Percentiles rank a stretch among this genome's conserved stretches.
Conservation (phyloP, 2,888 invertebrate genomes). For the Hanleya hanleyi region DNA sequence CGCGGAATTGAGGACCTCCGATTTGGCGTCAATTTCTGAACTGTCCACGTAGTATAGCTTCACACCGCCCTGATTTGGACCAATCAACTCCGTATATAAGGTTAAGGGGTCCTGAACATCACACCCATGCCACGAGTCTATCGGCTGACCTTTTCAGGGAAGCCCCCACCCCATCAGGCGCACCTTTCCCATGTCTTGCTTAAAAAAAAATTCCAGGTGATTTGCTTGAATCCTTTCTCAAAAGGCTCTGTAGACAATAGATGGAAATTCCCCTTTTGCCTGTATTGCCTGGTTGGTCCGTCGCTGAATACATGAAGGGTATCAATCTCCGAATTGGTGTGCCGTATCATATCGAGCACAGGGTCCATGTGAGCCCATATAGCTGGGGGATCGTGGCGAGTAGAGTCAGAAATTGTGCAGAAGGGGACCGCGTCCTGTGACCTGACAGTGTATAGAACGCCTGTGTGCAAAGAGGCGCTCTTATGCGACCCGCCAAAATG, state of each 20-base stretch:
- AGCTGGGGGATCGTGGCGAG: conserved; percentile 66
- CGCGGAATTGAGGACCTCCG: too few relatives aligned
- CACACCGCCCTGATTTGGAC: too few relatives aligned
- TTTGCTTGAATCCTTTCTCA: conserved; percentile 22
- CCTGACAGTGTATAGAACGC: not conserved
- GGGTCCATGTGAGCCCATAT: conserved; percentile 72
- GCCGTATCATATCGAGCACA: conserved; percentile 36
- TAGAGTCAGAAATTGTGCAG: conserved; percentile 62
- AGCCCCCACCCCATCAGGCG: conserved; percentile 65
- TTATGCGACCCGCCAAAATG: conserved; percentile 40
- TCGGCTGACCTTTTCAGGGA: conserved; percentile 57
- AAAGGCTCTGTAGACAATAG: conserved; percentile 40
- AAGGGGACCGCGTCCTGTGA: conserved; percentile 25
- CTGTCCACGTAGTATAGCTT: too few relatives aligned
- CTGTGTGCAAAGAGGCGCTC: conserved; percentile 5
- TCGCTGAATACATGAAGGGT: conserved; percentile 42
- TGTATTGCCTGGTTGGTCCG: conserved; percentile 68
- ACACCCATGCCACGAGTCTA: conserved; percentile 31
- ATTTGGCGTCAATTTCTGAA: too few relatives aligned
- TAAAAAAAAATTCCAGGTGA: conserved; percentile 67
- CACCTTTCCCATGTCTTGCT: conserved; percentile 68
- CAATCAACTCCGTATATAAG: too few relatives aligned
- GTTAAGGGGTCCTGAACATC: too few relatives aligned
- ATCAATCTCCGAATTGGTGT: conserved; percentile 22
- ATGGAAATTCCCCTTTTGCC: conserved; percentile 70